Evolutionary conservation across 92 coral and sea anemone species (phyloP).

Genomic region (Palythoa grandiflora): DNA sequence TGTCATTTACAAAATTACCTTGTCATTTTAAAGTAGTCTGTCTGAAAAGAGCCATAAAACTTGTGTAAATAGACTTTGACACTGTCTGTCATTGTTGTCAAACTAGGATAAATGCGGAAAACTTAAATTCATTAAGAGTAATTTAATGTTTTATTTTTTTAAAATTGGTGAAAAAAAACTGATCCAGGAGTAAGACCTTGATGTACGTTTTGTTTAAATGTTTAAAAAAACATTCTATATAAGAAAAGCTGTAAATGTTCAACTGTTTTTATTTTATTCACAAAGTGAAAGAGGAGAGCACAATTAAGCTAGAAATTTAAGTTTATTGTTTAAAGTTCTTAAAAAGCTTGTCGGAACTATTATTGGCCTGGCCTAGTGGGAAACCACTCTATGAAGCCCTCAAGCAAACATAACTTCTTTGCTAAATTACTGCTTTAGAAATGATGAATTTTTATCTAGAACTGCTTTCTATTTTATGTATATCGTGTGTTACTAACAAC

Average conservation of each 20-base stretch:
- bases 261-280: neutral
- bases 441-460: neutral
- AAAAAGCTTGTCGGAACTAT: neutral
- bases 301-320: neutral
- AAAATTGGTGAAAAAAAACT: neutral
- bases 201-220: neutral
- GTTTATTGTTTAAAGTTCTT: neutral
- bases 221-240: neutral
- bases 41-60: slow-evolving; percentile 9
- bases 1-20: neutral
- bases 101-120: neutral
- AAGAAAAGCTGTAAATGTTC: neutral
- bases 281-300: neutral
- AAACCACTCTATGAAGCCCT: slow-evolving; percentile 15
- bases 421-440: neutral
- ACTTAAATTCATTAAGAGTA: neutral
- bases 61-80: slow-evolving; percentile 10
- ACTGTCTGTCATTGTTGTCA: slow-evolving; percentile 6
- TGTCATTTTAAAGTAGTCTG: slow-evolving; percentile 17
- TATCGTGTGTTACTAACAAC: neutral
- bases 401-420: neutral
- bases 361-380: neutral
- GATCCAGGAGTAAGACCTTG: neutral
- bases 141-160: neutral
- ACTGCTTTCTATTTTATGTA: neutral